Evolutionary conservation across 2,888 invertebrate species (phyloP).

Genomic region (Tromatobia lineatoria): DNA sequence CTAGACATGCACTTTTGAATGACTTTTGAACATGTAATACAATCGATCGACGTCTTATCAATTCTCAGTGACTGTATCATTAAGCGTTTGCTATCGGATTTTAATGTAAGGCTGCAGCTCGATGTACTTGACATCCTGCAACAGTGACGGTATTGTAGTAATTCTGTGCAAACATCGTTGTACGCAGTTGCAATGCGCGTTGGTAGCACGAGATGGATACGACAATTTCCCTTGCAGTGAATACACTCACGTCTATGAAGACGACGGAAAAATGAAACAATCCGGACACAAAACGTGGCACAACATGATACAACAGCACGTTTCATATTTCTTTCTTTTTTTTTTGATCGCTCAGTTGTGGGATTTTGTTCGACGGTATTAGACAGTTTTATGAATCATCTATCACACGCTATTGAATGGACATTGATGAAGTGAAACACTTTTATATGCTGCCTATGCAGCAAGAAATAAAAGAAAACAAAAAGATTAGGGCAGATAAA

Average conservation of each 20-base stretch:
- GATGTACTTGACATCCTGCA: not conserved
- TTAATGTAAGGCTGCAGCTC: conserved; percentile 18
- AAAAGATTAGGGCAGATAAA: not conserved
- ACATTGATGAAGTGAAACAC: not conserved
- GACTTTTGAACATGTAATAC: not conserved
- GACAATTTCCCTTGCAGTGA: not conserved
- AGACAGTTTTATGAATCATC: not conserved
- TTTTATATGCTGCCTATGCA: not conserved
- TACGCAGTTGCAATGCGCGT: conserved; percentile 7
- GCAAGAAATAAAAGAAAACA: no score
- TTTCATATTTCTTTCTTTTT: not conserved
- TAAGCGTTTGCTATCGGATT: conserved; percentile 10
- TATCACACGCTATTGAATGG: not conserved
- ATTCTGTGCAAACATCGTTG: not conserved
- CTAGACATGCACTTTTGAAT: not conserved
- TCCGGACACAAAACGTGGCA: not conserved
- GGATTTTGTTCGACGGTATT: not conserved
- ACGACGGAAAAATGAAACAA: not conserved
- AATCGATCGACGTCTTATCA: conserved; percentile 20
- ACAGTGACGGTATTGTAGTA: not conserved
- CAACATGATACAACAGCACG: not conserved
- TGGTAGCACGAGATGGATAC: not conserved
- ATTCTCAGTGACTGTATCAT: not conserved
- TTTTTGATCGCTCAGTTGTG: not conserved
- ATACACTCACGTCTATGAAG: not conserved